Conservation (phyloP, 1,140 invertebrate genomes). For the Phocides pigmalion region DNA sequence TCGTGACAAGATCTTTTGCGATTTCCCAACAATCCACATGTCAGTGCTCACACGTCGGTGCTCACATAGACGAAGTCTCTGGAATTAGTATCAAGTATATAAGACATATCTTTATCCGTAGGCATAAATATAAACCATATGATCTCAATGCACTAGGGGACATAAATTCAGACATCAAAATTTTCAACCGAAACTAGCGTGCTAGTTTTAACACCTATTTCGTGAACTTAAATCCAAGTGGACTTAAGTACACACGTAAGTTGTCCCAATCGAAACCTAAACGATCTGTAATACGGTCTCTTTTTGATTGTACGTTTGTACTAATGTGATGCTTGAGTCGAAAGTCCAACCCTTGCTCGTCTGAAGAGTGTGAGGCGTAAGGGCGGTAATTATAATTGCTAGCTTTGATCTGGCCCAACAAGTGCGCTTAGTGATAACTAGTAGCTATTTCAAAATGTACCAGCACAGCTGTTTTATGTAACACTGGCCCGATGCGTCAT, state of each 20-base stretch:
- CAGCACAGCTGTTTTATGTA: not conserved
- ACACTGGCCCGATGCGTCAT: no score
- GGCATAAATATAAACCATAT: not conserved
- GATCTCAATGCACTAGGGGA: not conserved
- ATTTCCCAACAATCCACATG: no score
- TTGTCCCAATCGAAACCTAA: not conserved
- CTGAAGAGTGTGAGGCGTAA: constrained; percentile 29
- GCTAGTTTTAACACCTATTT: constrained; percentile 20
- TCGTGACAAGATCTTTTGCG: no score
- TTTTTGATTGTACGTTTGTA: not conserved
- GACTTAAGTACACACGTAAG: not conserved
- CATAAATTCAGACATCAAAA: constrained; percentile 19
- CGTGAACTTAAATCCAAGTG: not conserved
- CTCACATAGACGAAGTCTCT: no score
- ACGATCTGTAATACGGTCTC: not conserved
- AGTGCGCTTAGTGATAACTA: constrained; percentile 22
- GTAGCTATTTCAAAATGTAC: constrained; percentile 1
- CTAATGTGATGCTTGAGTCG: not conserved
- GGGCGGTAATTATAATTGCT: constrained; percentile 30
- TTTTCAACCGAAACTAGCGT: constrained; percentile 12
- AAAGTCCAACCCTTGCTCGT: constrained; percentile 13
- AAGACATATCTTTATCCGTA: no score
- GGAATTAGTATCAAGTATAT: no score
- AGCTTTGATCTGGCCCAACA: constrained; percentile 24
- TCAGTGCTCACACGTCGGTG: no score